Conservation (phyloP, 2,797 vertebrate species). For the Poliocrania exsul region DNA sequence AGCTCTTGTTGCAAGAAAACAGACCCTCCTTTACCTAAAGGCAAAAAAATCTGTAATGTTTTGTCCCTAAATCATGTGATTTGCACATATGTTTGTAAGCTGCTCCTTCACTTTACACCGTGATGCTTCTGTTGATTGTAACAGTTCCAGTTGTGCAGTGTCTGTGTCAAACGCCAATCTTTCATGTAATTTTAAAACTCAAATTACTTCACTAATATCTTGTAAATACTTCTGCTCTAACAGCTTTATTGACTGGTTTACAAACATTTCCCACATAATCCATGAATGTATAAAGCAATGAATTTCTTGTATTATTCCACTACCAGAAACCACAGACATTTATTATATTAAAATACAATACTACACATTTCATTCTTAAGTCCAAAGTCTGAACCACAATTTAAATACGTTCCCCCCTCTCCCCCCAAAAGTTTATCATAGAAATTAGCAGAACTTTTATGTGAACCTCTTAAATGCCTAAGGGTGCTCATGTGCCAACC, state of each 20-base stretch:
- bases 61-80: neutral
- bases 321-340: neutral
- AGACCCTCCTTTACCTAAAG: neutral
- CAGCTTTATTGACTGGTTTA: neutral
- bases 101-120: neutral
- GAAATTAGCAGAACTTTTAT: neutral
- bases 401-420: neutral
- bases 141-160: accelerated
- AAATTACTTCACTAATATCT: neutral
- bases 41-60: neutral
- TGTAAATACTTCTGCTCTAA: neutral
- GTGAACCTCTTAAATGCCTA: neutral
- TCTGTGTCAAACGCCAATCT: neutral
- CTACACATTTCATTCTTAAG: neutral
- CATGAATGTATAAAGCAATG: neutral
- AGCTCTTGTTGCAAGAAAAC: neutral
- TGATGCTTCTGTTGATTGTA: neutral
- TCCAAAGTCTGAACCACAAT: neutral
- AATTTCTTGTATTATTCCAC: neutral
- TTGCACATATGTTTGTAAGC: accelerated
- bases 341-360: neutral
- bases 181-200: neutral
- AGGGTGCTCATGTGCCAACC: neutral
- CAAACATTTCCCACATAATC: neutral
- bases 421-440: neutral